Conservation (phyloP, 2,888 invertebrate genomes). For the Rhaphigaster nebulosa region DNA sequence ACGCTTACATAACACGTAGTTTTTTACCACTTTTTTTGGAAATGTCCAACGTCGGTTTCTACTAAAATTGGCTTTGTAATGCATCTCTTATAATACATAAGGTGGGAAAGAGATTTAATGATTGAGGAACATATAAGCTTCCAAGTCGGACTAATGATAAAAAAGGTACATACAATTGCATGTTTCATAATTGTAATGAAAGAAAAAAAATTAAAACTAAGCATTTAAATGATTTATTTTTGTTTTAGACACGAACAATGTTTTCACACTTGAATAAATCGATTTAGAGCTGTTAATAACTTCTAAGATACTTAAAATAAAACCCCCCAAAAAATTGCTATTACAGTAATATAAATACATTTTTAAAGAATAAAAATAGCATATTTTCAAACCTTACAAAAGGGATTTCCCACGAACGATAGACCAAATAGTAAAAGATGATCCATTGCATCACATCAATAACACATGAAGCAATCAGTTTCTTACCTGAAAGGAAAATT, state of each 20-base stretch:
- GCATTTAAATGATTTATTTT: too few relatives aligned
- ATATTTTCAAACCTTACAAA: not conserved
- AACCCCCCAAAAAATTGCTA: too few relatives aligned
- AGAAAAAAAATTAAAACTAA: too few relatives aligned
- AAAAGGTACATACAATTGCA: too few relatives aligned
- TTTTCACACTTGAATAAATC: too few relatives aligned
- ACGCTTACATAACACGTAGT: not conserved
- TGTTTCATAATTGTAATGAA: too few relatives aligned
- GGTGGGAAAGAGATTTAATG: not conserved
- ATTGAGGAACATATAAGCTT: not conserved
- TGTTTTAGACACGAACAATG: too few relatives aligned
- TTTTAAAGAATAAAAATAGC: not conserved
- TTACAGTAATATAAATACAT: not conserved
- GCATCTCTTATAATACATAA: not conserved
- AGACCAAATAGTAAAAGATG: not conserved
- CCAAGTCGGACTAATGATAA: not conserved
- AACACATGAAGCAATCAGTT: not conserved
- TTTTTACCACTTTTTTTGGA: not conserved
- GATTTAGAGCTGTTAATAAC: too few relatives aligned
- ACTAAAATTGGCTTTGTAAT: not conserved
- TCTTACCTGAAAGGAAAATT: not conserved
- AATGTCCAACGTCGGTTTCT: not conserved
- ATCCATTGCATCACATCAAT: not conserved
- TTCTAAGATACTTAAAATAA: too few relatives aligned
- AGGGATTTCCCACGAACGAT: not conserved